These are phyloP conservation scores for Acleris holmiana DNA, from an alignment of 2,888 invertebrate species.

Conservation along the genomic window DNA sequence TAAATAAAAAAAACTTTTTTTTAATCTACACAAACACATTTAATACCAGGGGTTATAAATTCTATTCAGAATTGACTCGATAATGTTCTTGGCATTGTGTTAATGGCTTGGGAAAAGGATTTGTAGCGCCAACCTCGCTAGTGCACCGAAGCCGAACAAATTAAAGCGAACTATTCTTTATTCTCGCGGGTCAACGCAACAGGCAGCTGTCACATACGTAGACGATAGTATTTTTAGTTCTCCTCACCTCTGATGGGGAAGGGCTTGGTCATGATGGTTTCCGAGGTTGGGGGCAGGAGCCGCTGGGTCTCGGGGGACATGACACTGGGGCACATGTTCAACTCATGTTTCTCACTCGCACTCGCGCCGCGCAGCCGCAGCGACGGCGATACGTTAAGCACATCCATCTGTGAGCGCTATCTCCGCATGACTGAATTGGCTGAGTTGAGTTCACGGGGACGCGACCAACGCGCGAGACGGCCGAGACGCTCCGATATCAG, in stretches of 20 bases:
- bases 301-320: constrained; percentile 88
- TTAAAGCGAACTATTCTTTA: constrained; percentile 40
- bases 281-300: constrained; percentile 90
- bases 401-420: constrained; percentile 73
- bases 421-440: constrained; percentile 68
- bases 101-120: background rate
- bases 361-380: constrained; percentile 78
- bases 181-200: constrained; percentile 41
- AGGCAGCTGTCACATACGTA: constrained; percentile 51
- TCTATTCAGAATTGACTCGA: too few species aligned
- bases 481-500: constrained; percentile 49
- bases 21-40: too few species aligned
- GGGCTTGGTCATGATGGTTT: constrained; percentile 94
- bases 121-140: background rate
- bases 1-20: background rate
- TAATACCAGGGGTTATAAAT: too few species aligned
- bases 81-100: background rate
- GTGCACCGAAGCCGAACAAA: constrained; percentile 20
- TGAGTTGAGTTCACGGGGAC: constrained; percentile 8
- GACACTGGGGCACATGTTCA: constrained; percentile 87
- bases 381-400: constrained; percentile 72
- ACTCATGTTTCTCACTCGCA: constrained; percentile 79
- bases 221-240: constrained; percentile 61
- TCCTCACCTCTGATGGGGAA: constrained; percentile 92
- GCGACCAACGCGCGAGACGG: constrained; percentile 28